Conservation (phyloP, 1,140 invertebrate genomes). For the Gryon sp. region DNA sequence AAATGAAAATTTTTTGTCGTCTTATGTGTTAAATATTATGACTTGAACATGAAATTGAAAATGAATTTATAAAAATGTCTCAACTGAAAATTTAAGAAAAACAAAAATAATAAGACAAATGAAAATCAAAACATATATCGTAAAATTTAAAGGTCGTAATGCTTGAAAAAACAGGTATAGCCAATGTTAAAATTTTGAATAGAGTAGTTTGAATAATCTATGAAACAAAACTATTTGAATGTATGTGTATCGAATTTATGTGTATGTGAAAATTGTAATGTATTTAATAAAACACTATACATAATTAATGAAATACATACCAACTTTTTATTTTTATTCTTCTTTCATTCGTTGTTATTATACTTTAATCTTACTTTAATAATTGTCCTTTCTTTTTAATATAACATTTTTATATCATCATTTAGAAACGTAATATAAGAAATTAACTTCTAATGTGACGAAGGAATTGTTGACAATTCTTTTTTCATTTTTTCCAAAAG, state of each 20-base stretch:
- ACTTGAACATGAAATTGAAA: not conserved
- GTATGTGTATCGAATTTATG: constrained; percentile 67
- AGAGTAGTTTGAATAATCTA: constrained; percentile 45
- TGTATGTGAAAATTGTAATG: constrained; percentile 66
- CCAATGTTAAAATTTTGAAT: constrained; percentile 39
- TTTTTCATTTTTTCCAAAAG: too few relatives aligned
- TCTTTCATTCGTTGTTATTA: too few relatives aligned
- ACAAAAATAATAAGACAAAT: constrained; percentile 4
- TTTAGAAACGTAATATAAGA: too few relatives aligned
- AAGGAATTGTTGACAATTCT: too few relatives aligned
- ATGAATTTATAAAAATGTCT: not conserved
- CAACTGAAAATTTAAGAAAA: constrained; percentile 12
- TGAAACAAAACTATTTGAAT: constrained; percentile 36
- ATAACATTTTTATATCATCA: too few relatives aligned
- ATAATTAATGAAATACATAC: too few relatives aligned
- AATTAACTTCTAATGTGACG: too few relatives aligned
- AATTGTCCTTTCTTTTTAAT: too few relatives aligned
- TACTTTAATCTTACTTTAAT: too few relatives aligned
- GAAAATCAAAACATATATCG: constrained; percentile 20
- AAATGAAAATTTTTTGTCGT: not conserved
- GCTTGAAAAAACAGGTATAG: constrained; percentile 32
- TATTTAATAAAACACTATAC: constrained; percentile 65
- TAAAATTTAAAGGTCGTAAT: constrained; percentile 42
- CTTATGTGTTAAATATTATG: too few relatives aligned
- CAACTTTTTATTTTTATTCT: too few relatives aligned